A percentile compares a stretch with the other conserved stretches of the same genome.
phyloP scores from a whole-genome alignment of 2,113 vertebrate species.

The Spizaetus ornatus region DNA sequence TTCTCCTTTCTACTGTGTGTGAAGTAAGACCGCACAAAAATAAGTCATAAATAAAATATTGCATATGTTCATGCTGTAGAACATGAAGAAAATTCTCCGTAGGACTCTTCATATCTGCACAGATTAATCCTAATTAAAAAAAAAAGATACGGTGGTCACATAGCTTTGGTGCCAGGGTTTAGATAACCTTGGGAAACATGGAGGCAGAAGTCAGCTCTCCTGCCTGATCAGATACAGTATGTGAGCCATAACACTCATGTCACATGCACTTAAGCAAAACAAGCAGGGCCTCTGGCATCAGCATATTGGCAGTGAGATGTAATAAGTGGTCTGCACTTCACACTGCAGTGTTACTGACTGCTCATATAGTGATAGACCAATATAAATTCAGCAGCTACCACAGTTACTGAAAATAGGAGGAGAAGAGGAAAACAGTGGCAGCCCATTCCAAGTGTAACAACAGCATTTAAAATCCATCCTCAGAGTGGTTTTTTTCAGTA shows the following conservation, averaged over 20 bases:
- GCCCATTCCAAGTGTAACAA: background rate
- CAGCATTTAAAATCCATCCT: background rate
- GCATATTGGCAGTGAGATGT: background rate
- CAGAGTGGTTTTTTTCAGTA: rapidly evolving
- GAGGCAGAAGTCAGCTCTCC: background rate
- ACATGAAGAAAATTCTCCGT: background rate
- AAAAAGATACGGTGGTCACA: background rate
- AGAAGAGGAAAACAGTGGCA: background rate
- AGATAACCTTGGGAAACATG: background rate
- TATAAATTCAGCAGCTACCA: background rate
- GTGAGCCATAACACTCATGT: background rate
- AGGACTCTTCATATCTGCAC: background rate
- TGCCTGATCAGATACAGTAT: background rate
- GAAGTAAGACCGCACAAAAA: background rate
- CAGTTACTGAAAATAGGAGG: background rate
- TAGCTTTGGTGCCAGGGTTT: background rate
- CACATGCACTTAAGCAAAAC: background rate
- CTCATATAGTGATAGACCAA: background rate
- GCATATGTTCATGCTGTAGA: background rate
- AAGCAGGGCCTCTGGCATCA: background rate
- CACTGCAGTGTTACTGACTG: background rate
- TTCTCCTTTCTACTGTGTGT: background rate
- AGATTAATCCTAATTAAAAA: background rate
- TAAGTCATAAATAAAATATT: background rate
- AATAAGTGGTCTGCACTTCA: background rate